Evolutionary conservation across 2,797 vertebrate species (phyloP).

Genomic region (Urosaurus nigricauda): DNA sequence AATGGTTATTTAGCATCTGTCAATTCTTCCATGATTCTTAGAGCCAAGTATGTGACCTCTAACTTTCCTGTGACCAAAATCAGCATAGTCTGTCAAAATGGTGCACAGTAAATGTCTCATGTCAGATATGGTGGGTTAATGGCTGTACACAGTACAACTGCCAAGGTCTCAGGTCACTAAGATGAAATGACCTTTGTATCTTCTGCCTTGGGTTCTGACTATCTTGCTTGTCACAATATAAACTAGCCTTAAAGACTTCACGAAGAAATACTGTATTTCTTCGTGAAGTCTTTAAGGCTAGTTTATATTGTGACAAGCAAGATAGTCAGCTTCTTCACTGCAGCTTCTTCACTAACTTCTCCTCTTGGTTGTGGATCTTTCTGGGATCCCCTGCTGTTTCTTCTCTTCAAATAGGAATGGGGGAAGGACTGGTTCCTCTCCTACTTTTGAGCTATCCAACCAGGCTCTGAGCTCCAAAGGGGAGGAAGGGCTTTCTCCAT

Average conservation of each 20-base stretch:
- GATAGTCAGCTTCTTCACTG: neutral
- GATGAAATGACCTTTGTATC: accelerated
- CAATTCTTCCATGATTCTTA: constrained; percentile 30
- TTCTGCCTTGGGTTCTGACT: neutral
- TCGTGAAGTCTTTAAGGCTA: neutral
- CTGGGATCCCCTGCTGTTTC: neutral
- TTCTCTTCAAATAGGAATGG: neutral
- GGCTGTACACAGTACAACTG: neutral
- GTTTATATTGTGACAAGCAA: constrained; percentile 1
- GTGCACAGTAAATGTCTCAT: accelerated
- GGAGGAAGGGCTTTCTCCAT: neutral
- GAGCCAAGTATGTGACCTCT: accelerated
- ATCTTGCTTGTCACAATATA: neutral
- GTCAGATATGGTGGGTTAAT: neutral
- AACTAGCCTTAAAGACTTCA: neutral
- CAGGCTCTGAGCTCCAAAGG: neutral
- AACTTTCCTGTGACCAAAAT: neutral
- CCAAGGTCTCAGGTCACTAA: neutral
- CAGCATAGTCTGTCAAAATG: neutral
- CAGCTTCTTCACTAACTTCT: neutral
- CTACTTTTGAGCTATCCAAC: neutral
- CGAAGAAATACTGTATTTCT: too few species aligned
- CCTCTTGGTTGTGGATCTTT: neutral
- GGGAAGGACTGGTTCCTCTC: neutral
- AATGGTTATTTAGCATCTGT: constrained; percentile 49